phyloP scores from a whole-genome alignment of 2,797 vertebrate genomes.

The Cygnus olor region DNA sequence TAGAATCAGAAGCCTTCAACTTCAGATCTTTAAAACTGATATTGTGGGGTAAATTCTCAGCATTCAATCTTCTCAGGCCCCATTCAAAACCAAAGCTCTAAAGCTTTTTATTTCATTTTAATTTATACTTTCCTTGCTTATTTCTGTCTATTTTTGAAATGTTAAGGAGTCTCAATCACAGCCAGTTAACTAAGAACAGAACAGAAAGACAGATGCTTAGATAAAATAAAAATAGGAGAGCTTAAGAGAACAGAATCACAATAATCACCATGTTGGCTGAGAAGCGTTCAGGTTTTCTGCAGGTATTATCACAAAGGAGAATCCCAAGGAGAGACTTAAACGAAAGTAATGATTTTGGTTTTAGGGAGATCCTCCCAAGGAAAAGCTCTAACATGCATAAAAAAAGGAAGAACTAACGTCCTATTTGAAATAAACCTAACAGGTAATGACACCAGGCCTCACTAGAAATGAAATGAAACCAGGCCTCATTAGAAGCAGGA shows the following conservation, averaged over 20 bases:
- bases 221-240: background rate
- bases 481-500: background rate
- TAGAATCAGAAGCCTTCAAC: background rate
- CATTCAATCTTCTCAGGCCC: background rate
- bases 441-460: background rate
- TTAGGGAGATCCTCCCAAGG: background rate
- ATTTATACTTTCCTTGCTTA: background rate
- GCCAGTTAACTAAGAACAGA: background rate
- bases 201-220: background rate
- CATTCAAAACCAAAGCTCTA: background rate
- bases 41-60: background rate
- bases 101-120: background rate
- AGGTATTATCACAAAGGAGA: background rate
- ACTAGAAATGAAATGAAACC: background rate
- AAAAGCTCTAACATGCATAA: background rate
- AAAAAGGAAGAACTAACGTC: background rate
- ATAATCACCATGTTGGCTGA: background rate
- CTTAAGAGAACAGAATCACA: background rate
- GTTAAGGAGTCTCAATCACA: background rate
- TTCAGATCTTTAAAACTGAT: background rate
- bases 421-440: background rate
- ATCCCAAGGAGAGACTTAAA: background rate
- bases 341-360: background rate
- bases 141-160: background rate
- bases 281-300: background rate